A percentile compares a stretch with the other conserved stretches of the same genome.
Conservation (phyloP, 2,113 vertebrate genomes). For the Tachysurus vachellii region DNA sequence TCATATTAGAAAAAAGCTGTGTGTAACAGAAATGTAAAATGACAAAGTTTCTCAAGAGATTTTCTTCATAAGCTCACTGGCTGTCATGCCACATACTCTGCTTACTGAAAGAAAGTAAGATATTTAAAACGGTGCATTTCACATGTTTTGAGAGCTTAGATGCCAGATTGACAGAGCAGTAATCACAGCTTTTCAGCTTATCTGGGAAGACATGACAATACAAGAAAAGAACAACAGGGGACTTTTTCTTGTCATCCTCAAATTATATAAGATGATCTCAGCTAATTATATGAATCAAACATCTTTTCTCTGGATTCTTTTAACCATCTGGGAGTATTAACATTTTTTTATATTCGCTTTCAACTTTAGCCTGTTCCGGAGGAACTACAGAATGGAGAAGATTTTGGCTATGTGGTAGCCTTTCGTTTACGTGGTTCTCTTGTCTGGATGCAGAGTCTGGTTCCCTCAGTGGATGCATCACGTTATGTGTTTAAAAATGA, state of each 20-base stretch:
- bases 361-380: slow-evolving; percentile 79
- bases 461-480: slow-evolving; percentile 78
- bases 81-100: slow-evolving; percentile 26
- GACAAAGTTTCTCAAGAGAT: slow-evolving; percentile 31
- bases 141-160: slow-evolving; percentile 10
- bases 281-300: slow-evolving; percentile 15
- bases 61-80: slow-evolving; percentile 22
- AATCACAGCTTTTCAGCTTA: slow-evolving; percentile 27
- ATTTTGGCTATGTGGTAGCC: slow-evolving; percentile 83
- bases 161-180: slow-evolving; percentile 29
- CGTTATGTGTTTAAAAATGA: slow-evolving; percentile 83
- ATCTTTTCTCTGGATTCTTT: background rate
- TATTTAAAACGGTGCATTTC: slow-evolving; percentile 12
- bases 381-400: slow-evolving; percentile 85
- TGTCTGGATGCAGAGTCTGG: slow-evolving; percentile 80
- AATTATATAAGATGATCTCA: slow-evolving; percentile 21
- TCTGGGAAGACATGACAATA: slow-evolving; percentile 24
- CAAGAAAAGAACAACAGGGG: background rate
- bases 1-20: slow-evolving; percentile 38
- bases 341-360: slow-evolving; percentile 46
- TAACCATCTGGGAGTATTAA: background rate
- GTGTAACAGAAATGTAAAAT: slow-evolving; percentile 44
- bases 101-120: slow-evolving; percentile 17
- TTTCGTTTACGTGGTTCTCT: slow-evolving; percentile 77
- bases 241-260: slow-evolving; percentile 22